These are phyloP conservation scores for Trichacis sp. DNA, from an alignment of 2,888 invertebrate genomes.

Conservation along the genomic window DNA sequence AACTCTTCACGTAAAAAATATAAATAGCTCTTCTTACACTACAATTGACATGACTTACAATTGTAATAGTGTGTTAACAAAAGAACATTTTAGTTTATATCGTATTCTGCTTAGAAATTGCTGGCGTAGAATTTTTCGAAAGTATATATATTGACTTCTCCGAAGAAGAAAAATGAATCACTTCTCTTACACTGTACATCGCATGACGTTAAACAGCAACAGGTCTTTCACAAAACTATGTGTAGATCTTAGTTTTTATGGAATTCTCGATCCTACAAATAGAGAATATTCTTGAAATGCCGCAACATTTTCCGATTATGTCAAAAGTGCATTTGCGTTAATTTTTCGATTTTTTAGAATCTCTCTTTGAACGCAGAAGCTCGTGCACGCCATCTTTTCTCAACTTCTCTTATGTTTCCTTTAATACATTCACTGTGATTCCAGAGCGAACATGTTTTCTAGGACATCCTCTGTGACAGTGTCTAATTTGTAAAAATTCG, in stretches of 20 bases:
- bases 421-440: not conserved
- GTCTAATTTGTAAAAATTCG: no score
- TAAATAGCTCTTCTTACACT: not conserved
- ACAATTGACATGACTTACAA: not conserved
- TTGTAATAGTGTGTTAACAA: not conserved
- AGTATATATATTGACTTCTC: not conserved
- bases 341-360: not conserved
- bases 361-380: not conserved
- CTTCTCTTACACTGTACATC: not conserved
- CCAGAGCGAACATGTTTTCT: not conserved
- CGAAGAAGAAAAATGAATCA: not conserved
- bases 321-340: not conserved
- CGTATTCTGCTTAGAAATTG: not conserved
- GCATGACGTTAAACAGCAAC: not conserved
- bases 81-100: not conserved
- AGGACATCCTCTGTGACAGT: no score
- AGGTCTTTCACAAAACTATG: not conserved
- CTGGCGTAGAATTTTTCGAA: not conserved
- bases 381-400: not conserved
- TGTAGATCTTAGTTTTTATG: not conserved
- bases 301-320: not conserved
- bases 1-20: not conserved
- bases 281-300: not conserved
- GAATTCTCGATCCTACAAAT: not conserved
- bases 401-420: not conserved